These are phyloP conservation scores for Chondrilla cf. caribensis DNA, from an alignment of 37 sponge, comb jelly and placozoan genomes.

Conservation along the genomic window DNA sequence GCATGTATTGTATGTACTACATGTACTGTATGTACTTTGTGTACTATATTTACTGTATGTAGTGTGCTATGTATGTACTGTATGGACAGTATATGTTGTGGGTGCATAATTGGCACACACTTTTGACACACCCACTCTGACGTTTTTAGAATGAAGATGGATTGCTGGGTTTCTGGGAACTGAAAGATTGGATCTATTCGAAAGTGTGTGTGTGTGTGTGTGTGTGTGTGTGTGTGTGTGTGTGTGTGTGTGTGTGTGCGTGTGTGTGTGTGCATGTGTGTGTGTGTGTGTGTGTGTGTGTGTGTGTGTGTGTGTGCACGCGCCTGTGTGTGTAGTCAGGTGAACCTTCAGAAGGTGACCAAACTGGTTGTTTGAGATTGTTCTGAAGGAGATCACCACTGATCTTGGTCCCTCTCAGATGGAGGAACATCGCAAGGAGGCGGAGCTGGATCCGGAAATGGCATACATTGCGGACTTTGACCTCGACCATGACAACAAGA, in stretches of 20 bases:
- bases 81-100: no score
- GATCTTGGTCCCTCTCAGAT: neutral
- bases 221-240: neutral
- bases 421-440: conserved; percentile 4
- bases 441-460: neutral
- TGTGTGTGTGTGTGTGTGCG: neutral
- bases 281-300: conserved; percentile 15
- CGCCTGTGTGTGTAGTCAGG: neutral
- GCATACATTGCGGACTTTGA: conserved; percentile 16
- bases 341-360: neutral
- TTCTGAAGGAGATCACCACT: neutral
- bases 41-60: neutral
- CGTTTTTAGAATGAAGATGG: conserved; percentile 7
- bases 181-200: neutral
- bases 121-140: no score
- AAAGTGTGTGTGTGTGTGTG: neutral
- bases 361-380: neutral
- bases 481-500: neutral
- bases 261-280: conserved; percentile 7
- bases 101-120: no score
- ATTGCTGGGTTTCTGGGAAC: neutral
- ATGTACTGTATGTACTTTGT: neutral
- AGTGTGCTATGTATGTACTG: no score
- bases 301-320: conserved; percentile 13
- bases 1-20: no score